Percentiles rank a stretch among this genome's conserved stretches.
These are phyloP conservation scores for Leguminivora glycinivorella DNA, from an alignment of 1,140 invertebrate genomes.

Conservation along the genomic window DNA sequence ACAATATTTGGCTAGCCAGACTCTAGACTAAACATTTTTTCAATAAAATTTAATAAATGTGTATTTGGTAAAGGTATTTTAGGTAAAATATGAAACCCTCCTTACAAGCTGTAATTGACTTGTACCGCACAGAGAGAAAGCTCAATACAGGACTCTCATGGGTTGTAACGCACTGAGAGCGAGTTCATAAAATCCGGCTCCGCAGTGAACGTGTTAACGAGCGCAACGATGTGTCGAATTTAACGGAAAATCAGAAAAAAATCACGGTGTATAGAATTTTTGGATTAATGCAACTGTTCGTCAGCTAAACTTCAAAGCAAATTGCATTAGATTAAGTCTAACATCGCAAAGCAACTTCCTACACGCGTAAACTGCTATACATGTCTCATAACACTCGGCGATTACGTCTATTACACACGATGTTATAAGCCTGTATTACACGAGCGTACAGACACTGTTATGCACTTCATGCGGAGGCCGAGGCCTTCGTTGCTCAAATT, in stretches of 20 bases:
- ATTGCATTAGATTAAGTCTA: not conserved
- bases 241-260: not conserved
- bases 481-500: not conserved
- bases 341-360: not conserved
- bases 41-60: no score
- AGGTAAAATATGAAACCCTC: no score
- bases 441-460: conserved; percentile 12
- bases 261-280: not conserved
- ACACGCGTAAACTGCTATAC: not conserved
- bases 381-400: not conserved
- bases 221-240: no score
- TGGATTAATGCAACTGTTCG: not conserved
- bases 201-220: no score
- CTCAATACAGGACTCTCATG: no score
- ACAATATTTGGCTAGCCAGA: no score
- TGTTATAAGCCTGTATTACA: conserved; percentile 22
- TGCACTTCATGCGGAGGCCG: not conserved
- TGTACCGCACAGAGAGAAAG: no score
- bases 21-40: no score
- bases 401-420: conserved; percentile 18
- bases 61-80: no score
- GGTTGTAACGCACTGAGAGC: no score
- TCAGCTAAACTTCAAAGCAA: not conserved
- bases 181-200: no score
- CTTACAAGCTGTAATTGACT: no score